These are phyloP conservation scores for Rhopalosiphum nymphaeae DNA, from an alignment of 2,888 invertebrate species.

Conservation along the genomic window DNA sequence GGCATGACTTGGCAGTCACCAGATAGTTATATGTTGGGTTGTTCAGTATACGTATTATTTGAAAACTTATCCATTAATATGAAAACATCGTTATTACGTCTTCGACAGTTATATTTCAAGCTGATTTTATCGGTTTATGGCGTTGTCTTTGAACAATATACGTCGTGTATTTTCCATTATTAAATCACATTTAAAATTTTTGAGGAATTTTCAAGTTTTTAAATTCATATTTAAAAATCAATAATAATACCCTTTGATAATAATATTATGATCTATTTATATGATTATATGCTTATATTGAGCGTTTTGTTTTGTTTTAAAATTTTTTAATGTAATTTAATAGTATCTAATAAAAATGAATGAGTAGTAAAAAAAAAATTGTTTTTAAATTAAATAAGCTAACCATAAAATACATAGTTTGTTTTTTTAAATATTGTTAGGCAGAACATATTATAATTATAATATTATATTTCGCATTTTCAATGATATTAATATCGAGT, in stretches of 20 bases:
- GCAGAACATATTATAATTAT: not conserved
- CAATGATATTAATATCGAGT: not conserved
- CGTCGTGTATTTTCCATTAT: not conserved
- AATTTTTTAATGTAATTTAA: not conserved
- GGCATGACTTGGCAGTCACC: not conserved
- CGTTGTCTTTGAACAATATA: not conserved
- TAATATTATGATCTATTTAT: not conserved
- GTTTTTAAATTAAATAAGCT: not conserved
- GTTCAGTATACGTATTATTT: slow-evolving; percentile 1
- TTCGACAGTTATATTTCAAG: slow-evolving; percentile 3
- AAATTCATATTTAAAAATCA: not conserved
- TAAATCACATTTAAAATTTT: not conserved
- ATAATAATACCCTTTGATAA: not conserved
- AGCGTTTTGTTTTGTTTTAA: not conserved
- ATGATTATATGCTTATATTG: not conserved
- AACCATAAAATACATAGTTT: not conserved
- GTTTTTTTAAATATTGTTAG: not conserved
- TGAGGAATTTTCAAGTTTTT: not conserved
- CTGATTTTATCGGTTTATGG: not conserved
- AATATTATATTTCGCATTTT: not conserved
- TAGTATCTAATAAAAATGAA: not conserved
- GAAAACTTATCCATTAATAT: slow-evolving; percentile 11
- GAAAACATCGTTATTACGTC: slow-evolving; percentile 15
- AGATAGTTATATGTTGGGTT: slow-evolving; percentile 10
- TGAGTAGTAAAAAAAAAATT: not conserved